phyloP scores from a whole-genome alignment of 2,113 vertebrate genomes.

The Vulpes ferrilata region DNA sequence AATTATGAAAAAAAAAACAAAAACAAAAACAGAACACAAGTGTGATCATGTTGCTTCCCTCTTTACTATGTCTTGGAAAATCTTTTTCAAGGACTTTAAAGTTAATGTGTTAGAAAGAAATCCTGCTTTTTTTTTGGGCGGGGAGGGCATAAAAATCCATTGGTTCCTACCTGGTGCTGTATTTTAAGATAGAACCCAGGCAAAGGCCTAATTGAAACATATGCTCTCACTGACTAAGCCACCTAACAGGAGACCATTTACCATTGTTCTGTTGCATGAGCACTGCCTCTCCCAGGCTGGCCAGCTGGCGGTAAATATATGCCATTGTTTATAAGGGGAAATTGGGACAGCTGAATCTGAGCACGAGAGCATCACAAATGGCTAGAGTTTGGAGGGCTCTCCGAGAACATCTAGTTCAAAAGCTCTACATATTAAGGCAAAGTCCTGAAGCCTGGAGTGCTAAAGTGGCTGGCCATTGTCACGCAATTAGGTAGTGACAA shows the following conservation, averaged over 20 bases:
- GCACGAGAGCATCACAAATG: background rate
- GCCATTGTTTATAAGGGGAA: background rate
- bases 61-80: constrained; percentile 1
- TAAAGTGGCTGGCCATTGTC: background rate
- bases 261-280: background rate
- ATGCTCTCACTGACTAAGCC: background rate
- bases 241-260: background rate
- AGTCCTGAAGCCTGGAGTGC: background rate
- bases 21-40: background rate
- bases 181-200: background rate
- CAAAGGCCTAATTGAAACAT: background rate
- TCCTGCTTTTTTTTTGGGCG: background rate
- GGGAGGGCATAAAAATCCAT: background rate
- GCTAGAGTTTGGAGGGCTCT: background rate
- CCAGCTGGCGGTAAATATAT: background rate
- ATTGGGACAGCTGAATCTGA: background rate
- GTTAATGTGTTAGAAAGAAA: constrained; percentile 18
- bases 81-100: constrained; percentile 1
- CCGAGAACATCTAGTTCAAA: background rate
- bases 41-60: background rate
- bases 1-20: background rate
- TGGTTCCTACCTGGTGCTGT: background rate
- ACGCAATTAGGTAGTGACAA: background rate
- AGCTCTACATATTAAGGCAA: background rate
- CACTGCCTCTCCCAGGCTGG: background rate